Evolutionary conservation across 2,888 invertebrate species (phyloP).

Genomic region (Cremastinae sp.): DNA sequence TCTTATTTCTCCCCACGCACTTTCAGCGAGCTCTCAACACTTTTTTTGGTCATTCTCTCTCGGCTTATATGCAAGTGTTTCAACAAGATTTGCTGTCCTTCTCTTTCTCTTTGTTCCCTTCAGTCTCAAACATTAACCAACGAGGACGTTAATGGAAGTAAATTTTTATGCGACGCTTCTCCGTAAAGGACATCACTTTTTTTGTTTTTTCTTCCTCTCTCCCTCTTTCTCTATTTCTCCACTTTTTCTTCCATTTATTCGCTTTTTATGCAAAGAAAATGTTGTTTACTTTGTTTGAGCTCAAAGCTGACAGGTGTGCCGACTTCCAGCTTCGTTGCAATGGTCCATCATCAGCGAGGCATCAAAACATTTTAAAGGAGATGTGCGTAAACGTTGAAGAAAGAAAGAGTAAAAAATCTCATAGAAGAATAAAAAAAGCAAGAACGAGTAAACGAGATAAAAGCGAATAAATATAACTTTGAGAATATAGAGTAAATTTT

Average conservation of each 20-base stretch:
- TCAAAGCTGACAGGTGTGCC: slow-evolving; percentile 16
- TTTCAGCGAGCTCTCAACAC: slow-evolving; percentile 1
- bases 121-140: slow-evolving; percentile 45
- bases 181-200: no score
- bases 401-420: background rate
- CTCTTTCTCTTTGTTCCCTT: background rate
- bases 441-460: background rate
- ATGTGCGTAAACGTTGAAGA: background rate
- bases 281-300: slow-evolving; percentile 28
- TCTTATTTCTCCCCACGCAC: background rate
- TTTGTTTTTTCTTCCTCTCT: no score
- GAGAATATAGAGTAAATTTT: background rate
- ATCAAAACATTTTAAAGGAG: slow-evolving; percentile 32
- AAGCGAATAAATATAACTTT: background rate
- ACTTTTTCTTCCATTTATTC: no score
- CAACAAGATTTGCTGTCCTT: slow-evolving; percentile 4
- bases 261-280: no score
- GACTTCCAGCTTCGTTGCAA: background rate
- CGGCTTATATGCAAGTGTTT: slow-evolving; percentile 20
- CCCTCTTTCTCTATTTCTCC: no score
- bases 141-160: slow-evolving; percentile 56
- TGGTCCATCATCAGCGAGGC: slow-evolving; percentile 35
- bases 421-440: background rate
- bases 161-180: slow-evolving; percentile 42
- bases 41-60: no score